Conservation (phyloP, 2,888 invertebrate genomes). For the Trissolcus brochymenae region DNA sequence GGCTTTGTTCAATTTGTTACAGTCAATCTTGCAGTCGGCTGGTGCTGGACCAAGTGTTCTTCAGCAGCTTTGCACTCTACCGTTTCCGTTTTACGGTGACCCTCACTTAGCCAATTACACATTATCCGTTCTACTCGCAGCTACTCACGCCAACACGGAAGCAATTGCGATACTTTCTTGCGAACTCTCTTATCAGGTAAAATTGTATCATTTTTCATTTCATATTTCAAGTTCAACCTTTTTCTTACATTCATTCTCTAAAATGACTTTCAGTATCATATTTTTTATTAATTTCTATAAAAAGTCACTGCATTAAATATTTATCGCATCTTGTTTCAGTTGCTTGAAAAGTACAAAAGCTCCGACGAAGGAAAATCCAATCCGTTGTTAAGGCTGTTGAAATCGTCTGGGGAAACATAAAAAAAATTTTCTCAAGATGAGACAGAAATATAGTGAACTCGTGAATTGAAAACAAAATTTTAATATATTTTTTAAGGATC, state of each 20-base stretch:
- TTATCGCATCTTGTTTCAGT: constrained; percentile 73
- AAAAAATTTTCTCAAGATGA: neutral
- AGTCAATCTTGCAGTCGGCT: constrained; percentile 83
- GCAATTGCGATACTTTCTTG: constrained; percentile 87
- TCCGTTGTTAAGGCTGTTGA: constrained; percentile 78
- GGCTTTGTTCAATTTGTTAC: constrained; percentile 66
- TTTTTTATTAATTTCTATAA: constrained; percentile 1
- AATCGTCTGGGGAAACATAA: constrained; percentile 38
- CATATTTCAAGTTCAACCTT: neutral
- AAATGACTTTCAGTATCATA: neutral
- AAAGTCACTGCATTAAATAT: neutral
- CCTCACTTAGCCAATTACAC: constrained; percentile 83
- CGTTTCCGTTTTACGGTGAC: constrained; percentile 91
- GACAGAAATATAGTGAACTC: no score
- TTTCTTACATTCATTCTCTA: neutral
- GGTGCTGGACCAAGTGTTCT: constrained; percentile 88
- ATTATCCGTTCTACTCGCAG: constrained; percentile 88
- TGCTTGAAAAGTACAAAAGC: constrained; percentile 79
- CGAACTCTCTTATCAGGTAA: constrained; percentile 81
- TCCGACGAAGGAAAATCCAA: constrained; percentile 78
- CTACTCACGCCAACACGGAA: constrained; percentile 81
- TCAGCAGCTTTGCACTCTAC: constrained; percentile 89
- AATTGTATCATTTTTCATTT: constrained; percentile 49
- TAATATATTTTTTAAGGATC: no score
- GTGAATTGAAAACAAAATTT: no score